phyloP scores from a whole-genome alignment of 2,797 vertebrate species.

The Coccyzus lansbergi region DNA sequence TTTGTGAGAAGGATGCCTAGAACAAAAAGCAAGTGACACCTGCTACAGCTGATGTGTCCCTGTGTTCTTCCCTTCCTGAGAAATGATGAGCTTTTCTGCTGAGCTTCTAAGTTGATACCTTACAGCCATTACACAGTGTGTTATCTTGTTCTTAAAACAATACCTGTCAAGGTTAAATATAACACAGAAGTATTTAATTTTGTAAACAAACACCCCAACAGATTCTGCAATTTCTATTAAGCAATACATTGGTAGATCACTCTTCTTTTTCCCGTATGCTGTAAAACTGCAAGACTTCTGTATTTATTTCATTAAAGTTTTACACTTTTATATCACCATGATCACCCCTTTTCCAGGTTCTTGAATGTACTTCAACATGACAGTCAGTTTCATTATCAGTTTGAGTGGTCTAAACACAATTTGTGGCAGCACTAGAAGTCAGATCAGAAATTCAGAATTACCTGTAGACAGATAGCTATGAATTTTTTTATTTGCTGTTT shows the following conservation, averaged over 20 bases:
- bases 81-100: not conserved
- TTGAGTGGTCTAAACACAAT: not conserved
- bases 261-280: not conserved
- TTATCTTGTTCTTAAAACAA: not conserved
- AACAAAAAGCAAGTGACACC: not conserved
- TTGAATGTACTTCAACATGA: not conserved
- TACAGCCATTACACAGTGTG: accelerated
- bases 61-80: not conserved
- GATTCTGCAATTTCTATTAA: not conserved
- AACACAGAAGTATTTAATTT: not conserved
- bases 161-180: not conserved
- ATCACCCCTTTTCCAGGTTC: not conserved
- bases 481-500: not conserved
- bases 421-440: not conserved
- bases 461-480: not conserved
- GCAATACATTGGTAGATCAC: not conserved
- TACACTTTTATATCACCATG: not conserved
- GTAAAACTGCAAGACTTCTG: not conserved
- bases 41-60: not conserved
- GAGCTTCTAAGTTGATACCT: not conserved
- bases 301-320: not conserved
- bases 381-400: not conserved
- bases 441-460: not conserved
- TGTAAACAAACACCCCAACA: not conserved
- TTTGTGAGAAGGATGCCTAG: not conserved